Conservation (phyloP, 2,888 invertebrate species). For the Andrena camellia region DNA sequence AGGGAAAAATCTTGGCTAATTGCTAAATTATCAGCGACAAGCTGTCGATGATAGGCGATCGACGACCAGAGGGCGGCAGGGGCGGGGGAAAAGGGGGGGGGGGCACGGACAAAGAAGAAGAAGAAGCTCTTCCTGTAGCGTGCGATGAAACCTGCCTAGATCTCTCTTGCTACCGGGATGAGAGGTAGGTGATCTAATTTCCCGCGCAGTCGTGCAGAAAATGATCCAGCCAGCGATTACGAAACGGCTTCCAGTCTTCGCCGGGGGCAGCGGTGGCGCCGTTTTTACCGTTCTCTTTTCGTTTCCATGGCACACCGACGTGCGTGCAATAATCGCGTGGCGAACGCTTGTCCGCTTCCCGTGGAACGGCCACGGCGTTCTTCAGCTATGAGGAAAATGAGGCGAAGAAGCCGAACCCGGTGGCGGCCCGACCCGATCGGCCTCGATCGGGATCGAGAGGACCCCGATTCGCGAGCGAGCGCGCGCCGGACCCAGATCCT, state of each 20-base stretch:
- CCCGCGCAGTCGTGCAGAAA: constrained; percentile 85
- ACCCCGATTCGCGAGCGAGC: background rate
- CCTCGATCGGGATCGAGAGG: background rate
- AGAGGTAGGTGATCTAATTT: constrained; percentile 84
- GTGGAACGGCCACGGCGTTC: constrained; percentile 63
- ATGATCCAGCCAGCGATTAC: constrained; percentile 83
- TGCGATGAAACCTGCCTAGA: constrained; percentile 75
- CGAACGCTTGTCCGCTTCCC: constrained; percentile 70
- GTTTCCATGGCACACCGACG: constrained; percentile 62
- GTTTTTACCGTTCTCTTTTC: constrained; percentile 76
- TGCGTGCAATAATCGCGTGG: constrained; percentile 61
- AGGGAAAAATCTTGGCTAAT: constrained; percentile 58
- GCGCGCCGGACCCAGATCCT: background rate
- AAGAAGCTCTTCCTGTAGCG: constrained; percentile 69
- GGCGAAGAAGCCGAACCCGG: constrained; percentile 28
- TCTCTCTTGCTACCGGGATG: constrained; percentile 81
- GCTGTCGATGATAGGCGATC: constrained; percentile 56
- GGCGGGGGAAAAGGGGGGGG: background rate
- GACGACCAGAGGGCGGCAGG: background rate
- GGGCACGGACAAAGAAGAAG: constrained; percentile 31
- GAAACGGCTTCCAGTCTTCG: constrained; percentile 84
- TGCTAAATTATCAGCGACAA: constrained; percentile 70
- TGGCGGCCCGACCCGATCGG: background rate
- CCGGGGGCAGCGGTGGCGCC: constrained; percentile 76
- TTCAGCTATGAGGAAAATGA: constrained; percentile 59